These are phyloP conservation scores for Platycnemis pennipes DNA, from an alignment of 2,888 invertebrate species.

Conservation along the genomic window DNA sequence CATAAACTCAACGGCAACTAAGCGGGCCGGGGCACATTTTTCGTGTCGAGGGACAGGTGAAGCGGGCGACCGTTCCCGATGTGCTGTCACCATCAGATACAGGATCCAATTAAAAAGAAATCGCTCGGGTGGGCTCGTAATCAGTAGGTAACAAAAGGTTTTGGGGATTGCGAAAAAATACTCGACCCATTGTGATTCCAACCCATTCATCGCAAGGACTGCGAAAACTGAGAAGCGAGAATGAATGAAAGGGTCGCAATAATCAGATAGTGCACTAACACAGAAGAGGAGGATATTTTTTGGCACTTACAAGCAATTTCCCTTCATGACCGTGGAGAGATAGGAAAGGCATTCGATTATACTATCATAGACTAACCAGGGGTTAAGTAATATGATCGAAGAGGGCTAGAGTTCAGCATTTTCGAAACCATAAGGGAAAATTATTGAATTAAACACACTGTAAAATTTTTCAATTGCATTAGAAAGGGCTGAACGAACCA, in stretches of 20 bases:
- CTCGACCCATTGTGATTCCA: background rate
- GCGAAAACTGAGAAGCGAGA: background rate
- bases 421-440: too few species aligned
- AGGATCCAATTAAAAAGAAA: slow-evolving; percentile 21
- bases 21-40: background rate
- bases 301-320: background rate
- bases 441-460: too few species aligned
- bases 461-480: too few species aligned
- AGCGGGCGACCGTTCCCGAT: background rate
- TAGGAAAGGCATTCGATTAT: background rate
- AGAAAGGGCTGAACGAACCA: too few species aligned
- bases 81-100: background rate
- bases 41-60: background rate
- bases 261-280: background rate
- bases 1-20: too few species aligned
- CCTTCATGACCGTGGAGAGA: background rate
- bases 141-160: background rate
- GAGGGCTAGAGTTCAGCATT: too few species aligned
- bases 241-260: background rate
- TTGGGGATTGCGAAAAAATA: background rate
- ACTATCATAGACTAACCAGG: too few species aligned
- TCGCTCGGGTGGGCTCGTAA: background rate
- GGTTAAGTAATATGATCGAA: too few species aligned
- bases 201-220: background rate
- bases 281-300: background rate